phyloP scores from a whole-genome alignment of 64 coral and sea anemone species.

The Hydrozoanthus tunicans region DNA sequence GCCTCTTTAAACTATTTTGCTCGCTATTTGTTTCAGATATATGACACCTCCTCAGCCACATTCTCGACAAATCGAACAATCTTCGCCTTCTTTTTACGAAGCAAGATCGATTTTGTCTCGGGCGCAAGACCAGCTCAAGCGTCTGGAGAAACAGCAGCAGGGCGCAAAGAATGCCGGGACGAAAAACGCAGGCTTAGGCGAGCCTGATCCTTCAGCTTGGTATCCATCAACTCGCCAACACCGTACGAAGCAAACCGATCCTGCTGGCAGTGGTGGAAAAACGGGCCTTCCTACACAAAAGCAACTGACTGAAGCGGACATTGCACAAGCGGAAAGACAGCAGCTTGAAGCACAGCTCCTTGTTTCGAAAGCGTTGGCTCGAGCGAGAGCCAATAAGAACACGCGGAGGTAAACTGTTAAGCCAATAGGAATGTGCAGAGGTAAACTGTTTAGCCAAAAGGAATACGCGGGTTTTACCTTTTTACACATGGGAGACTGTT shows the following conservation, averaged over 20 bases:
- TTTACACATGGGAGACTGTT: no score
- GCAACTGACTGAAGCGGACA: slow-evolving; percentile 17
- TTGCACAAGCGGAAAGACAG: slow-evolving; percentile 36
- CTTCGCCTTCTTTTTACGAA: slow-evolving; percentile 27
- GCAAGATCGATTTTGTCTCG: slow-evolving; percentile 56
- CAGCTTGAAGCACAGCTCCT: slow-evolving; percentile 42
- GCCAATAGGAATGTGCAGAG: no score
- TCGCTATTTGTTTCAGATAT: slow-evolving; percentile 8
- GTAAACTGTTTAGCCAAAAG: no score
- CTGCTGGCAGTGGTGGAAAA: background rate
- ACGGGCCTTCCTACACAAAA: background rate
- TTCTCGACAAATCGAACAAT: slow-evolving; percentile 41
- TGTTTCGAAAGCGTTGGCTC: slow-evolving; percentile 47
- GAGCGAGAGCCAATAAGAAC: slow-evolving; percentile 10
- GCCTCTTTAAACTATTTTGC: no score
- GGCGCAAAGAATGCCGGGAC: slow-evolving; percentile 12
- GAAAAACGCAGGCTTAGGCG: background rate
- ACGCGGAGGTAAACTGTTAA: no score
- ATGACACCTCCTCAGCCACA: slow-evolving; percentile 46
- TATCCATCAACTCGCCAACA: slow-evolving; percentile 10
- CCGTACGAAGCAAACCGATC: background rate
- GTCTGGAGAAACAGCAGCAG: slow-evolving; percentile 26
- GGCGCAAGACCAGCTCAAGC: slow-evolving; percentile 41
- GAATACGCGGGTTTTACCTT: no score
- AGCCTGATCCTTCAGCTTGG: background rate